These are phyloP conservation scores for Dugesia japonica DNA, from an alignment of 2,888 invertebrate genomes.

Conservation along the genomic window DNA sequence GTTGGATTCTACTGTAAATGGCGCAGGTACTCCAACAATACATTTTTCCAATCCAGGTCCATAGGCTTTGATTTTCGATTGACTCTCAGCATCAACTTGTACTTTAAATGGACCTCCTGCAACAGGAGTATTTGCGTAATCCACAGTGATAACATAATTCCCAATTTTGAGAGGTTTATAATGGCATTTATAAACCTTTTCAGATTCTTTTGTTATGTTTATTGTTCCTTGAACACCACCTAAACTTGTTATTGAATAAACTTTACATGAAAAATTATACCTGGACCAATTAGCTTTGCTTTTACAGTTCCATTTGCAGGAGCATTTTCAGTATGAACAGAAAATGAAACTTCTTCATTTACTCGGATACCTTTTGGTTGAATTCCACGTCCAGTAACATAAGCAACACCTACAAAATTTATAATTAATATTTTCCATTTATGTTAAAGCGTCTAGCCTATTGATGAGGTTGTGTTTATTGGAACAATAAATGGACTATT, in stretches of 20 bases:
- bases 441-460: not conserved
- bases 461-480: not conserved
- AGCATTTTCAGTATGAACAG: constrained; percentile 64
- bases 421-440: not conserved
- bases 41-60: constrained; percentile 3
- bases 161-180: not conserved
- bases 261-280: not conserved
- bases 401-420: constrained; percentile 52
- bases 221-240: constrained; percentile 1
- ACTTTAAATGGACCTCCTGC: constrained; percentile 1
- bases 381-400: constrained; percentile 66
- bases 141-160: constrained; percentile 24
- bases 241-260: not conserved
- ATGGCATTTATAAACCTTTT: not conserved
- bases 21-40: not conserved
- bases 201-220: constrained; percentile 8
- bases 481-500: not conserved
- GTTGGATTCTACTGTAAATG: constrained; percentile 12
- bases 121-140: not conserved
- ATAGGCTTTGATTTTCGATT: constrained; percentile 10
- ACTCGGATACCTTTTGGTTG: constrained; percentile 65
- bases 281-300: constrained; percentile 28
- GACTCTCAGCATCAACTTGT: not conserved
- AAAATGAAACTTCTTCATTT: constrained; percentile 65
- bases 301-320: constrained; percentile 58